Conservation (phyloP, 1,140 invertebrate genomes). For the Acromyrmex echinatior region DNA sequence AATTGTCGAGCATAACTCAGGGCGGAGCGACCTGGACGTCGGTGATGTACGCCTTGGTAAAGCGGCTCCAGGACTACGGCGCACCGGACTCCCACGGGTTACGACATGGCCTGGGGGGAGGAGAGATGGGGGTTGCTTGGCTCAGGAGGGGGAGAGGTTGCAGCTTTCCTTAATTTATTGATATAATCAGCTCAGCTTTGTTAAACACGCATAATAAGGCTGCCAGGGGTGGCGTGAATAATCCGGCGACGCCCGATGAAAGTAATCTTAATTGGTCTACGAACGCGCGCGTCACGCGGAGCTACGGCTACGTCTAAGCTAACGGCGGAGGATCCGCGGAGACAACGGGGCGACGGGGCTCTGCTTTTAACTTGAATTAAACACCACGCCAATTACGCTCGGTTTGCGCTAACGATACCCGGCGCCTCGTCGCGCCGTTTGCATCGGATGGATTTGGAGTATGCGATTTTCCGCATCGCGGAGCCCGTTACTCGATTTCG, state of each 20-base stretch:
- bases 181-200: constrained; percentile 85
- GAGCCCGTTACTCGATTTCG: constrained; percentile 39
- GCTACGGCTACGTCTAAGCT: constrained; percentile 23
- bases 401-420: constrained; percentile 59
- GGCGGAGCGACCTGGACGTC: constrained; percentile 83
- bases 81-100: constrained; percentile 66
- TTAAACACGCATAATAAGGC: constrained; percentile 83
- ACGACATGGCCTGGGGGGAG: background rate
- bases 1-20: constrained; percentile 86
- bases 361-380: constrained; percentile 59
- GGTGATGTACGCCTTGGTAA: constrained; percentile 84
- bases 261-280: constrained; percentile 80
- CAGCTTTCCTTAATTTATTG: constrained; percentile 83
- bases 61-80: constrained; percentile 77
- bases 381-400: constrained; percentile 58
- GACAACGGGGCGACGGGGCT: constrained; percentile 34
- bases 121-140: constrained; percentile 10
- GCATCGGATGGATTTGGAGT: constrained; percentile 53
- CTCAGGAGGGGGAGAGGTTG: constrained; percentile 27
- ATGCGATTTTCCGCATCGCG: constrained; percentile 45
- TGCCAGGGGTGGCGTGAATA: constrained; percentile 69
- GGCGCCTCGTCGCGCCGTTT: constrained; percentile 41
- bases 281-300: constrained; percentile 58
- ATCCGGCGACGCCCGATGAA: constrained; percentile 76
- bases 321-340: constrained; percentile 50